Percentiles rank a stretch among this genome's conserved stretches.
Conservation (phyloP, 2,113 vertebrate species). For the Microcebus jonahi region DNA sequence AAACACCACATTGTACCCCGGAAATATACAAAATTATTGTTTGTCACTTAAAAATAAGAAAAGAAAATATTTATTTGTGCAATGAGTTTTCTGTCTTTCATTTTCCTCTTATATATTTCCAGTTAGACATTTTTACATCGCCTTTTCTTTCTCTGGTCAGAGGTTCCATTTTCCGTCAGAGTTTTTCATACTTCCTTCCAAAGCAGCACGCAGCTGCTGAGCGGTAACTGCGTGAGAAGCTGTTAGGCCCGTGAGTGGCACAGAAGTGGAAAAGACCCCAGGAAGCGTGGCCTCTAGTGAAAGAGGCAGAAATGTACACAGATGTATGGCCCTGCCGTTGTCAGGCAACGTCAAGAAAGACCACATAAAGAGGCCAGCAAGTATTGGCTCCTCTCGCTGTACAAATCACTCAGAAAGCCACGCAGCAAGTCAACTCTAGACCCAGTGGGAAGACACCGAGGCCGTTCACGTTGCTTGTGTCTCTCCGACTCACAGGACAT, state of each 20-base stretch:
- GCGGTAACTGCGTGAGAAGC: not conserved
- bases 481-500: too few relatives aligned
- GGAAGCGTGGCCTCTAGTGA: too few relatives aligned
- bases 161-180: rapidly evolving
- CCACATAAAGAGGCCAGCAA: not conserved
- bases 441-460: not conserved
- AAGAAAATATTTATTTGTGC: too few relatives aligned
- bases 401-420: not conserved
- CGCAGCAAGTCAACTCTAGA: not conserved
- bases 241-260: rapidly evolving
- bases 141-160: not conserved
- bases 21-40: not conserved
- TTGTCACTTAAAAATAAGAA: not conserved
- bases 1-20: not conserved
- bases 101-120: not conserved
- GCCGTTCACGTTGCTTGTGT: rapidly evolving
- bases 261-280: too few relatives aligned
- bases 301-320: not conserved
- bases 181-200: not conserved
- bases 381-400: not conserved
- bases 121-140: rapidly evolving
- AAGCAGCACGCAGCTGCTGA: rapidly evolving
- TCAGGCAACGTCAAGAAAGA: not conserved
- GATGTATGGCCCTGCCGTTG: rapidly evolving
- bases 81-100: rapidly evolving